Conservation (phyloP, 1,140 invertebrate genomes). For the Oryctes rhinoceros region DNA sequence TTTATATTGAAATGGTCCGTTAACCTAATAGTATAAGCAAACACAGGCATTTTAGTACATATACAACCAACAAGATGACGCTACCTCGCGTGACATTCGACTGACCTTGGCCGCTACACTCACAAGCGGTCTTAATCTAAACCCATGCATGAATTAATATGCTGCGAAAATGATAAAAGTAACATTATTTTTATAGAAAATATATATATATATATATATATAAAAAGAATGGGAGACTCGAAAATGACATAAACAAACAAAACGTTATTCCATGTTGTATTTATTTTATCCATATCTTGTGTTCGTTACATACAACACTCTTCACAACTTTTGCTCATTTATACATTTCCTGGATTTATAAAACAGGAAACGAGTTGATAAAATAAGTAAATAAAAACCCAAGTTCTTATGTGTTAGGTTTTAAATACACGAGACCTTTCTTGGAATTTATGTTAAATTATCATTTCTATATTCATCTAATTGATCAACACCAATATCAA, state of each 20-base stretch:
- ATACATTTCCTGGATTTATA: neutral
- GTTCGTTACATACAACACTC: neutral
- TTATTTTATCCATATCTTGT: too few species aligned
- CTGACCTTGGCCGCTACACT: neutral
- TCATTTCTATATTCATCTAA: too few species aligned
- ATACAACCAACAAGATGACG: neutral
- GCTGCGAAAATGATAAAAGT: too few species aligned
- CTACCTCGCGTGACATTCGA: neutral
- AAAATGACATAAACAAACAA: too few species aligned
- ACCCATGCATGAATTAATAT: too few species aligned
- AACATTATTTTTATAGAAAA: too few species aligned
- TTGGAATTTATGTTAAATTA: too few species aligned
- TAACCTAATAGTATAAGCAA: neutral
- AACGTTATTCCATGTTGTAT: too few species aligned
- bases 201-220: too few species aligned
- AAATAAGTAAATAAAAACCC: neutral
- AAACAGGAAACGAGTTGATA: constrained; percentile 7
- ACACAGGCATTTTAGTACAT: neutral
- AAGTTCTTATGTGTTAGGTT: neutral
- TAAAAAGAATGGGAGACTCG: too few species aligned
- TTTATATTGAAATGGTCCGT: neutral
- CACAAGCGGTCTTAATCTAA: too few species aligned
- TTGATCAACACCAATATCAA: too few species aligned
- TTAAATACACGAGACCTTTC: neutral
- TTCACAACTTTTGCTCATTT: neutral